Percentiles rank a stretch among this genome's conserved stretches.
Conservation (phyloP, 2,797 vertebrate genomes). For the Ptychobarbus kaznakovi region DNA sequence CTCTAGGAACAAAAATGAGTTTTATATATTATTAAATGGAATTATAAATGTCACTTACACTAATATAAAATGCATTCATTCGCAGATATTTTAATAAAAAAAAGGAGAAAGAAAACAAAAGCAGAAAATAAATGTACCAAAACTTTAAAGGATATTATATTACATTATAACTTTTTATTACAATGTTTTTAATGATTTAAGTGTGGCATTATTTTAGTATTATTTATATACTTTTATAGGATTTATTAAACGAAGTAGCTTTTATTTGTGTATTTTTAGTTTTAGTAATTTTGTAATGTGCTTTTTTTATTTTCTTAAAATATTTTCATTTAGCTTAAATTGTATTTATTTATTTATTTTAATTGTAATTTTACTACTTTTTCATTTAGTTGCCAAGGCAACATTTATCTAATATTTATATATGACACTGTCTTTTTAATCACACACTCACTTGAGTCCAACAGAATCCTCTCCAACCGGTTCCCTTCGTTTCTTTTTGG, state of each 20-base stretch:
- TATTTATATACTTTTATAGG: not conserved
- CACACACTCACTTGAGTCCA: slow-evolving; percentile 90
- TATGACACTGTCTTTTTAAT: not conserved
- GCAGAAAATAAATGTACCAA: not conserved
- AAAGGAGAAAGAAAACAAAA: not conserved
- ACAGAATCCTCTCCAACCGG: slow-evolving; percentile 95
- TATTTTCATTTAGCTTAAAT: not conserved
- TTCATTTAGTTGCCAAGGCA: not conserved
- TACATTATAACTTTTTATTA: not conserved
- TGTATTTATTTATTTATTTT: not conserved
- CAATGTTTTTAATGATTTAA: not conserved
- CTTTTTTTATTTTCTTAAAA: not conserved
- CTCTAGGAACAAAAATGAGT: not conserved
- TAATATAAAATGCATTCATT: not conserved
- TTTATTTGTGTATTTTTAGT: not conserved
- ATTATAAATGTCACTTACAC: not conserved
- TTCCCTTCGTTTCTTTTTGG: slow-evolving; percentile 95
- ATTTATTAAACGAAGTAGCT: not conserved
- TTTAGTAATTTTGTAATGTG: not conserved
- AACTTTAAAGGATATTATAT: not conserved
- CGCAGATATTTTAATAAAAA: not conserved
- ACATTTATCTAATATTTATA: not conserved
- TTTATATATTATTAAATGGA: not conserved
- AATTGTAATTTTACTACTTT: not conserved
- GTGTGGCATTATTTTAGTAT: not conserved